Percentiles rank a stretch among this genome's conserved stretches.
Conservation (phyloP, 2,113 vertebrate species). For the Lethenteron camtschaticum region DNA sequence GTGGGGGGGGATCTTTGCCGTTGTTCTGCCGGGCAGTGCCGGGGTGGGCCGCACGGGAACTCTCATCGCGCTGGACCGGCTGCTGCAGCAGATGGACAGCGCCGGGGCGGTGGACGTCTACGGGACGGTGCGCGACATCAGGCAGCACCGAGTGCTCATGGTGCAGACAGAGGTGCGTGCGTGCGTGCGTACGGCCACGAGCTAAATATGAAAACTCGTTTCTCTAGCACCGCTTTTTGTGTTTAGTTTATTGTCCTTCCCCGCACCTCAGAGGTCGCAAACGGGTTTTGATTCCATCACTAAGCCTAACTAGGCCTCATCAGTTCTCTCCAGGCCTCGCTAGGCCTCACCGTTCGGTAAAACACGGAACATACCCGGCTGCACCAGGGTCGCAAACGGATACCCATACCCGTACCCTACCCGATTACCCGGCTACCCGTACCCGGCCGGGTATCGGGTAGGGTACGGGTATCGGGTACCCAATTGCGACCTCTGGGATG, state of each 20-base stretch:
- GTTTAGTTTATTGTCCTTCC: not conserved
- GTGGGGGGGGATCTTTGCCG: not conserved
- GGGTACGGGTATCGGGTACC: too few species aligned
- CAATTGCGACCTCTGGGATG: too few species aligned
- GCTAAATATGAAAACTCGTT: not conserved
- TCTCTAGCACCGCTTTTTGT: constrained; percentile 3
- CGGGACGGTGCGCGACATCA: constrained; percentile 54
- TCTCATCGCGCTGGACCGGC: constrained; percentile 65
- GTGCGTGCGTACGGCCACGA: not conserved
- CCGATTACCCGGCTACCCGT: too few species aligned
- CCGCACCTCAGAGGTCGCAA: not conserved
- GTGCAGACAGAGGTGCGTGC: constrained; percentile 76
- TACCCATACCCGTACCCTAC: too few species aligned
- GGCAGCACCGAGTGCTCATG: constrained; percentile 80
- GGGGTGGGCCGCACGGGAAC: constrained; percentile 89
- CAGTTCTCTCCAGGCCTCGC: too few species aligned
- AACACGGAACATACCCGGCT: too few species aligned
- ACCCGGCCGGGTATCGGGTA: too few species aligned
- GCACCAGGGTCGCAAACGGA: too few species aligned
- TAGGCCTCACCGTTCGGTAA: too few species aligned
- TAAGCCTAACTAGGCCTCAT: too few species aligned
- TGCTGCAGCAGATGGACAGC: constrained; percentile 62
- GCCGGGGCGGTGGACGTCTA: constrained; percentile 64
- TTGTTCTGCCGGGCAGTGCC: constrained; percentile 31
- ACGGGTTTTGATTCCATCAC: too few species aligned